Base-by-base conservation (phyloP, 1,140 invertebrate genomes). In the Bactericera cockerelli region DNA sequence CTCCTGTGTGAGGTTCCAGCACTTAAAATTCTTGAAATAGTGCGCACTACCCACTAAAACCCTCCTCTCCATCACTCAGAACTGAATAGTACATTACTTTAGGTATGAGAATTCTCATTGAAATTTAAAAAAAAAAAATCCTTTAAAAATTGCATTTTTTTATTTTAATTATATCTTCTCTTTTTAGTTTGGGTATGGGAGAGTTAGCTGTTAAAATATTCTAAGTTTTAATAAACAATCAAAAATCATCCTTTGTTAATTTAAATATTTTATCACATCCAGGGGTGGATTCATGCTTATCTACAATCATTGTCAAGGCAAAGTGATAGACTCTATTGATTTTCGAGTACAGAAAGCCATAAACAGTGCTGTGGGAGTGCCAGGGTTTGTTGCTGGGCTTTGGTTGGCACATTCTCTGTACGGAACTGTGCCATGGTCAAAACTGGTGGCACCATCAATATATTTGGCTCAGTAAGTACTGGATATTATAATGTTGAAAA, bases 251-350 rank as follows among this genome's bases (percentile, higher is more conserved):
- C 28, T 31, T 31, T 31, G 28, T 63, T 56, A 59, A 59, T 57
- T 57, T 54, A 33, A 61, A 62, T 55, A 42, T 59, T 26, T 28
- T 63, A 53, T 8, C 49, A 56, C 68, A 69, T 72, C 24, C 64
- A 87, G 86, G 56, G 83, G 82, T 65, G 86, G 86, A 25, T 78
- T 82, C 38, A 73, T 87, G 65, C 71, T 89, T 64, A 75, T 87
- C 63, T 82, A 87, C 70, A 79, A 82, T 68, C 83, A 83, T 65
- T 74, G 75, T 61, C 70, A 68, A 22, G 65, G 70, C 56, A 65
- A 68, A 28, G 64, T 70, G 64, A 74, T 79, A 24, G 65, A 73
- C 19, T 67, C 79, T 14, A 70, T 83, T 25, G 77, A 83, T 70
- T 83, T 82, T 65, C 68, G 69, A 64, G 65, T 66, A 64, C 63